Evolutionary conservation across 2,888 invertebrate species (phyloP), one percentile per base, ranked within the genome.

Genomic region (Romanomermis culicivorax): DNA sequence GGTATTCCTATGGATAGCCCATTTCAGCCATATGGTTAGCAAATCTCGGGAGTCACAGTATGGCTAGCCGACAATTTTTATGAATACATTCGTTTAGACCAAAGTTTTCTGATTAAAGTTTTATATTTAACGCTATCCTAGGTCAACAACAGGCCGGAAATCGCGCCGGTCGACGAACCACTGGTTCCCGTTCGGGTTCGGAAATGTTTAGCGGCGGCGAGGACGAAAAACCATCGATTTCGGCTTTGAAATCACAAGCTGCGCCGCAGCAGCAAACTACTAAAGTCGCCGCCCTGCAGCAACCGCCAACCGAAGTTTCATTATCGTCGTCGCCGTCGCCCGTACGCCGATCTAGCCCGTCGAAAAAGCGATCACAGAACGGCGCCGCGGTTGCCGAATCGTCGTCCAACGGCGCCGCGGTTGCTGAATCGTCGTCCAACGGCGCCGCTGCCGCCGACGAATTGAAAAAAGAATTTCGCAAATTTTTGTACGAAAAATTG

Each of bases 381-480:
- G 47, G 7, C 11, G 17, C 7, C 7, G 11, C 7, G 17, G 47
- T 45, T 23, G 47, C 7, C 23, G 47, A 4, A 11, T 27, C n/a
- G n/a, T 11, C 27, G 14, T 4, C 7, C n/a, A 36, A 7, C 36
- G 36, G 36, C 36, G 36, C 17, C 36, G 36, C n/a, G n/a, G n/a
- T n/a, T n/a, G n/a, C n/a, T n/a, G n/a, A n/a, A n/a, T n/a, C n/a
- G 17, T 36, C 36, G 36, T 36, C 17, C 36, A 36, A 36, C 36
- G 36, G 36, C n/a, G n/a, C n/a, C n/a, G n/a, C 7, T 17, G 36
- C 36, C 36, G 36, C 36, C 36, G 36, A 36, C 36, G 36, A 36
- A 36, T 45, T 45, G 45, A 45, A 17, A 17, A 23, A n/a, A 3
- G 52, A 52, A 52, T 52, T 52, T 20, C 4, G n/a, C 7, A 52